Evolutionary conservation across 2,797 vertebrate species (phyloP), one percentile per base, ranked within the genome.

Genomic region (Mycteria americana): DNA sequence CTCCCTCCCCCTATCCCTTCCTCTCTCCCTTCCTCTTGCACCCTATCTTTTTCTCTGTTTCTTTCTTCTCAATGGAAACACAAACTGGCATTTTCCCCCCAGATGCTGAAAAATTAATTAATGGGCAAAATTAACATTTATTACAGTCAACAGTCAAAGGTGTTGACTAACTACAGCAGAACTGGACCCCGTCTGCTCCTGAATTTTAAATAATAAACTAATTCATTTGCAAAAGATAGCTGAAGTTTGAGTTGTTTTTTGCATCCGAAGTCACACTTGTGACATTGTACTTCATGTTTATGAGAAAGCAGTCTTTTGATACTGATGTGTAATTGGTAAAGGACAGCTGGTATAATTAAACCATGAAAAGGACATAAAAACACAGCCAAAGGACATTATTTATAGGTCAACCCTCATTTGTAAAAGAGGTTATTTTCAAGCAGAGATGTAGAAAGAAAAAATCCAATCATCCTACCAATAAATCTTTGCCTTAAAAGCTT

Each of bases 401-500:
- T 89, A 88, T 93, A 88, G 59, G 76, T 74, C 62, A 87, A 0
- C 3, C 6, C 12, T 94, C 51, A 41, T 95, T 89, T 94, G n/a
- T 60, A 53, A 91, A 93, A 94, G 87, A 88, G 68, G 18, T 88
- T 91, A 35, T 83, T 95, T 96, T 92, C 57, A 82, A 87, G 53
- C 18, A 74, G 77, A 93, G 13, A 50, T 21, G 27, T 63, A 57
- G 37, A 70, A 85, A 86, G 67, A 90, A 30, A 92, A 94, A 94
- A 94, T 88, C 89, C 18, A 95, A 37, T 91, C 41, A 93, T 79
- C 13, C 23, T 64, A 45, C 65, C 41, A 74, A 93, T 87, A 96
- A 95, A 95, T 93, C 88, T 93, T 85, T 69, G 23, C n/a, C 51
- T 59, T 82, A 63, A 93, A 89, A 88, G 6, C 51, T 73, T 90